Conservation (phyloP, 2,113 vertebrate species). For the Epinephelus fuscoguttatus region DNA sequence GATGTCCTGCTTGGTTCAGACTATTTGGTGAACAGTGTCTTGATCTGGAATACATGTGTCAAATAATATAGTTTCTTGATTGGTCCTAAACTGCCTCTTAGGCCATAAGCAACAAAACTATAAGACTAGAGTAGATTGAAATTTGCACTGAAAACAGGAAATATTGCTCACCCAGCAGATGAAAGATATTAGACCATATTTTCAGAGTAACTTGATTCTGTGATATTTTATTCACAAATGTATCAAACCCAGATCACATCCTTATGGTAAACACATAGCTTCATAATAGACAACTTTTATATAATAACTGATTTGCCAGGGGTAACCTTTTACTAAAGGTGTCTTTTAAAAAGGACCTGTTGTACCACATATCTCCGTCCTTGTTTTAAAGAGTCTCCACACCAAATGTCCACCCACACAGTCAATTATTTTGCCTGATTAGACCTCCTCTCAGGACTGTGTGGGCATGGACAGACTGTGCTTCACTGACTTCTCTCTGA, state of each 20-base stretch:
- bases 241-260: neutral
- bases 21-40: neutral
- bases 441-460: slow-evolving; percentile 22
- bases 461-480: slow-evolving; percentile 18
- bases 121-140: neutral
- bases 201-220: neutral
- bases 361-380: neutral
- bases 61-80: neutral
- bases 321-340: neutral
- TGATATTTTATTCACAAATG: neutral
- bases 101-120: neutral
- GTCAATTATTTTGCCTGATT: slow-evolving; percentile 24
- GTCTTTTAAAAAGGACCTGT: neutral
- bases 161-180: neutral
- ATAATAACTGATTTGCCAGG: neutral
- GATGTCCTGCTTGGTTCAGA: slow-evolving; percentile 32
- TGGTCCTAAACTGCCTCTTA: neutral
- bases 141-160: neutral
- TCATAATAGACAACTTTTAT: neutral
- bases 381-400: neutral
- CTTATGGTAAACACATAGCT: neutral
- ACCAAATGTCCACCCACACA: slow-evolving; percentile 1
- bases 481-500: slow-evolving; percentile 24
- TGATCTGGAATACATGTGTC: neutral
- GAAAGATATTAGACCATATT: neutral